Conservation (phyloP, 1,140 invertebrate genomes). For the Macrosteles quadrilineatus region DNA sequence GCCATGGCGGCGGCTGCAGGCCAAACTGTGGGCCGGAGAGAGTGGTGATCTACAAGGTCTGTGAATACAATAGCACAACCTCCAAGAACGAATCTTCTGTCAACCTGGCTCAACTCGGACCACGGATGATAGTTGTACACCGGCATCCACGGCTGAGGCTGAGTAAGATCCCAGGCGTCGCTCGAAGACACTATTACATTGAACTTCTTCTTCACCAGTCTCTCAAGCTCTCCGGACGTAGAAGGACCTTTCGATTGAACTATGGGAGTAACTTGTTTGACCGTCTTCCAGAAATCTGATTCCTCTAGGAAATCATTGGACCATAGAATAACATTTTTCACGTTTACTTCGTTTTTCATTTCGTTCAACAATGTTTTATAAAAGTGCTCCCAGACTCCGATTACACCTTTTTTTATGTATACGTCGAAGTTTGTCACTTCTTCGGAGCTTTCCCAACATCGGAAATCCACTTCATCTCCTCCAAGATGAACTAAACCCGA, state of each 20-base stretch:
- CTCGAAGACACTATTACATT: conserved; percentile 79
- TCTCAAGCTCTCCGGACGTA: background rate
- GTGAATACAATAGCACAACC: conserved; percentile 78
- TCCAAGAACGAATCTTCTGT: conserved; percentile 57
- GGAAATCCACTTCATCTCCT: conserved; percentile 71
- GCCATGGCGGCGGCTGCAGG: conserved; percentile 75
- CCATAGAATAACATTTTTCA: background rate
- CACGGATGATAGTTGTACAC: conserved; percentile 80
- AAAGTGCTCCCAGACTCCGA: conserved; percentile 1
- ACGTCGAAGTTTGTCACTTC: conserved; percentile 30
- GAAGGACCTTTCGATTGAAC: background rate
- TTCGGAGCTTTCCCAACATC: conserved; percentile 69
- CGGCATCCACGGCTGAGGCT: conserved; percentile 80
- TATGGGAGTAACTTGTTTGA: background rate
- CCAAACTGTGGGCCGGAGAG: conserved; percentile 60
- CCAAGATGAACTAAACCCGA: conserved; percentile 87
- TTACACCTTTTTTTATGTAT: background rate
- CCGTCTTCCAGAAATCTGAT: background rate
- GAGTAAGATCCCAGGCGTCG: conserved; percentile 81
- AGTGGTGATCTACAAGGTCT: conserved; percentile 58
- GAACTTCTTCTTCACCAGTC: conserved; percentile 63
- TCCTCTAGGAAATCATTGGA: background rate
- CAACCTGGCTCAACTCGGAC: conserved; percentile 51
- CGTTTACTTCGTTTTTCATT: background rate
- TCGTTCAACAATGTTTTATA: background rate